Percentiles rank a stretch among this genome's conserved stretches.
Conservation (phyloP, 2,888 invertebrate species). For the Rhimphoctona megacephalus region DNA sequence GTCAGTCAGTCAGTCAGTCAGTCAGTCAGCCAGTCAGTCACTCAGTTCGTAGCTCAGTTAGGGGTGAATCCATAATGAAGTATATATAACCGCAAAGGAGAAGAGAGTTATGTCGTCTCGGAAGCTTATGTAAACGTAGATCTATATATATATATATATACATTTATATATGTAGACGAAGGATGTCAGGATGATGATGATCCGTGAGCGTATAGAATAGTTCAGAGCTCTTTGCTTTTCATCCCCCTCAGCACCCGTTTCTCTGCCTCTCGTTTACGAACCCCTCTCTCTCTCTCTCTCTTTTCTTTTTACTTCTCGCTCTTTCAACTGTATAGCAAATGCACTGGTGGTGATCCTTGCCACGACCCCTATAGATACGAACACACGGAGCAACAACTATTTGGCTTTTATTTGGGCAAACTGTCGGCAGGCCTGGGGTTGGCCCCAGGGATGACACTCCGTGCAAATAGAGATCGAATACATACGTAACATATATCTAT, state of each 20-base stretch:
- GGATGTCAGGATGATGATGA: slow-evolving; percentile 57
- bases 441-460: slow-evolving; percentile 70
- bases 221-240: slow-evolving; percentile 74
- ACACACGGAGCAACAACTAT: slow-evolving; percentile 67
- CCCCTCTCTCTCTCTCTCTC: slow-evolving; percentile 15
- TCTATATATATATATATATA: not conserved
- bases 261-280: slow-evolving; percentile 62
- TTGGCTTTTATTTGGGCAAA: slow-evolving; percentile 76
- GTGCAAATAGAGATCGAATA: slow-evolving; percentile 76
- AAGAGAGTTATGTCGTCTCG: slow-evolving; percentile 54
- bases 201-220: slow-evolving; percentile 40
- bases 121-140: slow-evolving; percentile 49
- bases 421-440: slow-evolving; percentile 69
- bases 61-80: slow-evolving; percentile 83
- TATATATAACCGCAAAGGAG: slow-evolving; percentile 68
- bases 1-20: slow-evolving; percentile 79
- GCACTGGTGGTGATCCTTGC: slow-evolving; percentile 19
- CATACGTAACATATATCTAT: not conserved
- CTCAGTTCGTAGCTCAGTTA: slow-evolving; percentile 68
- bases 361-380: slow-evolving; percentile 9
- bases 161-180: not conserved
- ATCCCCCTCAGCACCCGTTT: slow-evolving; percentile 68
- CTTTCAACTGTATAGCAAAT: not conserved
- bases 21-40: slow-evolving; percentile 79
- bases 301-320: not conserved